These are phyloP conservation scores for Aphidius gifuensis DNA, from an alignment of 1,140 invertebrate species.

Conservation along the genomic window DNA sequence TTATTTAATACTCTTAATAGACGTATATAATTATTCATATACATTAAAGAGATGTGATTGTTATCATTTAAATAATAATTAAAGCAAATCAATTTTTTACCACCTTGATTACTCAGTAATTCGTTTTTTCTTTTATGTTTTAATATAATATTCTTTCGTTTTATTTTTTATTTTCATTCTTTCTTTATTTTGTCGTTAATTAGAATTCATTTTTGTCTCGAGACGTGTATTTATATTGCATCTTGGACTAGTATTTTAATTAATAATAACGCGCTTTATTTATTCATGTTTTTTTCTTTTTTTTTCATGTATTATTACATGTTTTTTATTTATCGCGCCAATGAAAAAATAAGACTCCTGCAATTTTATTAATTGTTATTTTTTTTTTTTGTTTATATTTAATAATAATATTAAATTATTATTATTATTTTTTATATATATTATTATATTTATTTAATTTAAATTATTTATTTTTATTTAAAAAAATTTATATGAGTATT, in stretches of 20 bases:
- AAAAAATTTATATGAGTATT: constrained; percentile 15
- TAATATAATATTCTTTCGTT: background rate
- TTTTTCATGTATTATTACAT: constrained; percentile 3
- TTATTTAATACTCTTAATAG: too few species aligned
- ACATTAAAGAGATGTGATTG: too few species aligned
- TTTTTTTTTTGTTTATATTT: constrained; percentile 18
- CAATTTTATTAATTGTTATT: constrained; percentile 19
- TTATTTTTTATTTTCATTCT: background rate
- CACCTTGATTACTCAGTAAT: too few species aligned
- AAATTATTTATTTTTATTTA: constrained; percentile 4
- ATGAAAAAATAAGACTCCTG: constrained; percentile 20
- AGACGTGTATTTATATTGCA: constrained; percentile 19
- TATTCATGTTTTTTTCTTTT: background rate
- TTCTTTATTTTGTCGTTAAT: constrained; percentile 3
- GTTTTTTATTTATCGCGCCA: background rate
- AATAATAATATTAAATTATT: constrained; percentile 14
- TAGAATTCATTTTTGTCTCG: background rate
- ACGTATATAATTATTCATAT: too few species aligned
- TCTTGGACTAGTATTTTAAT: constrained; percentile 19
- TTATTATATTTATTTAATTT: constrained; percentile 4
- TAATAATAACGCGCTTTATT: constrained; percentile 8
- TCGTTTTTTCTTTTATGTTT: background rate
- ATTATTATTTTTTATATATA: constrained; percentile 4
- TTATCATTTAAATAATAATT: too few species aligned
- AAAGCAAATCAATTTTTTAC: too few species aligned